Conservation (phyloP, 2,797 vertebrate genomes). For the Glyptemys insculpta region DNA sequence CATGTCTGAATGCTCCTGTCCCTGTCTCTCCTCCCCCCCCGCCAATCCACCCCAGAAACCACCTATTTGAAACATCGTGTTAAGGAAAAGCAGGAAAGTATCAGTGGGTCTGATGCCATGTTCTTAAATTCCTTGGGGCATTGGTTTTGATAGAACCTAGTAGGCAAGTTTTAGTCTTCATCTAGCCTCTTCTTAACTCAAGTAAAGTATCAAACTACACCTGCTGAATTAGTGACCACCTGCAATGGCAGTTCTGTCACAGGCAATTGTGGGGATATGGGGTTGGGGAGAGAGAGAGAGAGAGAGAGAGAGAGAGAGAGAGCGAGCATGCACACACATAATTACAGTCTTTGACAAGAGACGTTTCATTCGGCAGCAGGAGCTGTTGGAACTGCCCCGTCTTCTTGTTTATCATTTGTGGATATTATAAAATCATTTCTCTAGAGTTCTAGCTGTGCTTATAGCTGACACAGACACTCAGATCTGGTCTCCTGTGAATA, state of each 20-base stretch:
- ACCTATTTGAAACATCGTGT: fast-evolving
- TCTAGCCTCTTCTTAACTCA: fast-evolving
- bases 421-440: not conserved
- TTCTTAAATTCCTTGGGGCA: fast-evolving
- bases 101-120: not conserved
- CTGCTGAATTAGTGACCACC: fast-evolving
- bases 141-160: fast-evolving
- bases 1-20: fast-evolving
- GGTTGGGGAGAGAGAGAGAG: no score
- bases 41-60: not conserved
- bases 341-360: not conserved
- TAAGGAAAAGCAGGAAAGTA: not conserved
- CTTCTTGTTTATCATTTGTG: not conserved
- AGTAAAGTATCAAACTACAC: fast-evolving
- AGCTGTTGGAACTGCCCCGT: not conserved
- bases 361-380: not conserved
- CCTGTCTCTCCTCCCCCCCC: fast-evolving
- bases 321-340: not conserved
- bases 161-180: fast-evolving
- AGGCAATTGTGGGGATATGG: not conserved
- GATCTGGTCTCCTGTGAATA: not conserved
- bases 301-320: no score
- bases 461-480: not conserved
- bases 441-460: not conserved
- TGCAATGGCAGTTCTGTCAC: not conserved